Conservation (phyloP, 2,888 invertebrate species). For the Byasa hedistus region DNA sequence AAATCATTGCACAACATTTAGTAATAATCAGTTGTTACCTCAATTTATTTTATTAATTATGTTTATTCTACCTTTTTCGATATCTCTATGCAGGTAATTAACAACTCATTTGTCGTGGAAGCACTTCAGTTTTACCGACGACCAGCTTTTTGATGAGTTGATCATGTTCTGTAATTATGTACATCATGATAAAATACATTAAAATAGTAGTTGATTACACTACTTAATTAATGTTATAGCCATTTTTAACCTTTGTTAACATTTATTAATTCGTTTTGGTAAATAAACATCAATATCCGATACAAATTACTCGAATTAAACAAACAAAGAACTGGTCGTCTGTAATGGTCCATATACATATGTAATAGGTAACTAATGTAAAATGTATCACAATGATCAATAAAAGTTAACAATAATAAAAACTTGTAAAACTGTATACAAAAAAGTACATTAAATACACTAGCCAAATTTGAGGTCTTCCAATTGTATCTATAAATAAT, state of each 20-base stretch:
- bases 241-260: not conserved
- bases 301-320: not conserved
- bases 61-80: not conserved
- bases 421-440: slow-evolving; percentile 5
- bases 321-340: slow-evolving; percentile 35
- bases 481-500: not conserved
- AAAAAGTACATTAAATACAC: slow-evolving; percentile 3
- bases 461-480: slow-evolving; percentile 12
- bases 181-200: not conserved
- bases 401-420: slow-evolving; percentile 29
- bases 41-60: too few relatives aligned
- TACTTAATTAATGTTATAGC: not conserved
- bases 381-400: slow-evolving; percentile 33
- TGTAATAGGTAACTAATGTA: slow-evolving; percentile 18
- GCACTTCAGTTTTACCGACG: slow-evolving; percentile 58
- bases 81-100: slow-evolving; percentile 18
- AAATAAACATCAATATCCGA: not conserved
- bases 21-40: not conserved
- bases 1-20: not conserved
- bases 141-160: slow-evolving; percentile 39
- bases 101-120: slow-evolving; percentile 54
- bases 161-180: not conserved
- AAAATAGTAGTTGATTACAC: not conserved
- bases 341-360: slow-evolving; percentile 35
- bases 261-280: not conserved